Evolutionary conservation across 1,140 invertebrate genomes (phyloP).

Genomic region (Stenopsyche tienmushanensis): DNA sequence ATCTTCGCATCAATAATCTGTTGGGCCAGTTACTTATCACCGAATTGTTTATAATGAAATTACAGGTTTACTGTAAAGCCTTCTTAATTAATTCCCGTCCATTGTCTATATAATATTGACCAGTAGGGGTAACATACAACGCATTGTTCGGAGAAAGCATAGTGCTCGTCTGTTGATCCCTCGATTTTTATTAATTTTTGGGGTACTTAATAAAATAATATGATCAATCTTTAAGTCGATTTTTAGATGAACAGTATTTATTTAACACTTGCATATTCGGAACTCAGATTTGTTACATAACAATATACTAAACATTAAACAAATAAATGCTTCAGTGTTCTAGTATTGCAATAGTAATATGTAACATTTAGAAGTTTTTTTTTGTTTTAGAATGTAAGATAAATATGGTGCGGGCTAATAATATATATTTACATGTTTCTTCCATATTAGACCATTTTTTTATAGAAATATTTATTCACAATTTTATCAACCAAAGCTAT

Average conservation of each 20-base stretch:
- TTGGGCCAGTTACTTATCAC: constrained; percentile 40
- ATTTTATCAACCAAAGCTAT: constrained; percentile 27
- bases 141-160: constrained; percentile 10
- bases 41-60: constrained; percentile 17
- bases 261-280: too few species aligned
- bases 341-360: constrained; percentile 13
- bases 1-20: constrained; percentile 14
- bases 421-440: constrained; percentile 16
- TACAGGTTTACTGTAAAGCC: background rate
- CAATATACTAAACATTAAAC: background rate
- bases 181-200: constrained; percentile 26
- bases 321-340: background rate
- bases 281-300: background rate
- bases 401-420: constrained; percentile 34
- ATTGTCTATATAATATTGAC: constrained; percentile 29
- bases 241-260: background rate
- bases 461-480: constrained; percentile 22
- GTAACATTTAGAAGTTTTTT: constrained; percentile 13
- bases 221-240: background rate
- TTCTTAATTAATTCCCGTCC: constrained; percentile 38
- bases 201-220: constrained; percentile 33
- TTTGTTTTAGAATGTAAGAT: constrained; percentile 12
- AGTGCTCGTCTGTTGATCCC: constrained; percentile 20
- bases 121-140: constrained; percentile 16
- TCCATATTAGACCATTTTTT: constrained; percentile 2